A percentile compares a stretch with the other conserved stretches of the same genome.
Evolutionary conservation across 92 coral and sea anemone species (phyloP).

Genomic region (Heteractis magnifica): DNA sequence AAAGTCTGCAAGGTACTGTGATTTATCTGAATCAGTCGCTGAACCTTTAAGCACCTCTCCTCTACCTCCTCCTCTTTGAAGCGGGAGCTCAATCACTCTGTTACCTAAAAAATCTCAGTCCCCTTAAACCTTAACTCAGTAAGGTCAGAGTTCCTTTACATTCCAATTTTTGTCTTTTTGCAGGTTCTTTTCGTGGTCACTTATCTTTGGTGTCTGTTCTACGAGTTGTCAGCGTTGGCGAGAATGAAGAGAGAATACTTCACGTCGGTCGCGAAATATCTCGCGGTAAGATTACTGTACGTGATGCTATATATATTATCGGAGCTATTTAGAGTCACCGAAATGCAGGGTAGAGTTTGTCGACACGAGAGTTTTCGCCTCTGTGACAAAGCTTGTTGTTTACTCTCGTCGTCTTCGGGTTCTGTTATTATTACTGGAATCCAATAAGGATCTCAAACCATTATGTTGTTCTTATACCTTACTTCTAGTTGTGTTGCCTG

Average conservation of each 20-base stretch:
- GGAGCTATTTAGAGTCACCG: neutral
- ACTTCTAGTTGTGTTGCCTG: conserved; percentile 42
- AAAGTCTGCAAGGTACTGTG: conserved; percentile 57
- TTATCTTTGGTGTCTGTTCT: conserved; percentile 47
- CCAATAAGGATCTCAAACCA: too few species aligned
- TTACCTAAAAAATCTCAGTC: too few species aligned
- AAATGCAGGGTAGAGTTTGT: neutral
- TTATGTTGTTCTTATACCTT: neutral
- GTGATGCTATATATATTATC: too few species aligned
- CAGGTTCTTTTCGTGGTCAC: conserved; percentile 59
- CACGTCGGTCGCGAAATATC: conserved; percentile 41
- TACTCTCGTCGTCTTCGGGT: neutral
- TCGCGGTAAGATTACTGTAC: conserved; percentile 39
- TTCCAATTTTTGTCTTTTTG: neutral
- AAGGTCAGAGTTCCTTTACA: too few species aligned
- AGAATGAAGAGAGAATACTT: conserved; percentile 52
- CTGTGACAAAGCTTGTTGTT: too few species aligned
- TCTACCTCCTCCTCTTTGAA: neutral
- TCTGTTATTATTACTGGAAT: neutral
- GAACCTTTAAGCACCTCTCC: neutral
- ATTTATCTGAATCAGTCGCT: neutral
- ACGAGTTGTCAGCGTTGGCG: conserved; percentile 42
- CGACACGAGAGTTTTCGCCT: too few species aligned
- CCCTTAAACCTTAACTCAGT: too few species aligned
- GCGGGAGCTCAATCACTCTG: too few species aligned